Base-by-base conservation (phyloP, 2,113 vertebrate species). In the Nannospalax galili region DNA sequence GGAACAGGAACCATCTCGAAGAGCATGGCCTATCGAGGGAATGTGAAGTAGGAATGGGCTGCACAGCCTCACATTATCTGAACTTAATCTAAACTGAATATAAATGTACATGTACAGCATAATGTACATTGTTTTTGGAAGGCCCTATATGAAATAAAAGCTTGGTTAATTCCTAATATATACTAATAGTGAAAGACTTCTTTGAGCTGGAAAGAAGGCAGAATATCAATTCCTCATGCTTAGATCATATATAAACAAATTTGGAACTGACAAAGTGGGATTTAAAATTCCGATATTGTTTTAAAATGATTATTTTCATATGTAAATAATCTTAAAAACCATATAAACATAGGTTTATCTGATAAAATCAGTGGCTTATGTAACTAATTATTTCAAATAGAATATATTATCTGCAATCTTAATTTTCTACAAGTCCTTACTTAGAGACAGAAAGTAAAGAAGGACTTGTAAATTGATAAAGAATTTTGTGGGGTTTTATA, bases 1-100 rank as follows among this genome's bases (percentile, higher is more conserved):
- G 1, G 2, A 37, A 7, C 14, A 3, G 1, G 1, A 6, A 4
- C 5, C 6, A 16, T 26, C 9, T 37, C 69, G n/a, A n/a, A n/a
- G n/a, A n/a, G 11, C 48, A 52, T 52, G 48, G 24, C 1, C 30
- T 11, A 2, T 9, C 12, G 11, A 87, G 32, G 20, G 35, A 1
- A 16, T 26, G 8, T n/a, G 5, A 32, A 10, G 5, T 9, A 15
- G 14, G 64, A 64, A 11, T 7, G 32, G 32, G 4, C 3, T 58
- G 32, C 40, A 20, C 12, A 65, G 75, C 3, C 11, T 26, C n/a
- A 20, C 6, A 60, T 81, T 26, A 30, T 74, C 30, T 93, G 2
- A 14, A 40, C 8, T 6, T 65, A 60, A 84, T 24, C 1, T 14
- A 82, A 78, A 37, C n/a, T 20, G 3, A 75, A 12, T 75, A 24